Conservation (phyloP, 2,888 invertebrate species). For the Leptopilina drosophilae region DNA sequence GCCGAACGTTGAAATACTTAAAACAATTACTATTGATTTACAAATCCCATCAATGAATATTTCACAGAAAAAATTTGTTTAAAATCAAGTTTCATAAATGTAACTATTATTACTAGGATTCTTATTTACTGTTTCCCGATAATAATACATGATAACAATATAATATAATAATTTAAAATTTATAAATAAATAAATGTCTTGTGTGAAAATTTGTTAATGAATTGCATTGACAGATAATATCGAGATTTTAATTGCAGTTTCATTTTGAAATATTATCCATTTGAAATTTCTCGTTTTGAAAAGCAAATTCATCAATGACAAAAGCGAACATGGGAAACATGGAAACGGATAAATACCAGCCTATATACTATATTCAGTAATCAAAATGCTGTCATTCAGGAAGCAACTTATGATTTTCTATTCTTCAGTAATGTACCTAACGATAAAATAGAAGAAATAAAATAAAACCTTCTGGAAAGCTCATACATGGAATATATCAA, state of each 20-base stretch:
- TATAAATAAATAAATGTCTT: too few relatives aligned
- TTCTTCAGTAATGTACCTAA: not conserved
- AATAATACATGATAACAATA: too few relatives aligned
- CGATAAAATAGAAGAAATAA: not conserved
- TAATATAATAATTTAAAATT: too few relatives aligned
- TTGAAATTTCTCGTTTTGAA: slow-evolving; percentile 15
- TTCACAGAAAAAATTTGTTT: too few relatives aligned
- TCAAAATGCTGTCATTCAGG: slow-evolving; percentile 22
- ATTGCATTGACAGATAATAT: not conserved
- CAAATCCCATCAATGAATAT: too few relatives aligned
- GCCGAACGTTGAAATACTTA: too few relatives aligned
- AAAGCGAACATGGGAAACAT: slow-evolving; percentile 11
- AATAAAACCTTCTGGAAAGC: not conserved
- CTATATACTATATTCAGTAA: not conserved
- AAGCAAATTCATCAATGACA: slow-evolving; percentile 26
- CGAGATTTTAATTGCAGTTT: slow-evolving; percentile 9
- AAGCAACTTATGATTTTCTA: not conserved
- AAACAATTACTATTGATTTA: too few relatives aligned
- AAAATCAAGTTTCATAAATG: too few relatives aligned
- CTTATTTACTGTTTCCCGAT: too few relatives aligned
- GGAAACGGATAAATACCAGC: not conserved
- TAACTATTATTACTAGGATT: too few relatives aligned
- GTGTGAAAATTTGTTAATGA: not conserved
- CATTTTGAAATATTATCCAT: slow-evolving; percentile 18
- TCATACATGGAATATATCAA: not conserved